Conservation (phyloP, 2,888 invertebrate species). For the Rapana venosa region DNA sequence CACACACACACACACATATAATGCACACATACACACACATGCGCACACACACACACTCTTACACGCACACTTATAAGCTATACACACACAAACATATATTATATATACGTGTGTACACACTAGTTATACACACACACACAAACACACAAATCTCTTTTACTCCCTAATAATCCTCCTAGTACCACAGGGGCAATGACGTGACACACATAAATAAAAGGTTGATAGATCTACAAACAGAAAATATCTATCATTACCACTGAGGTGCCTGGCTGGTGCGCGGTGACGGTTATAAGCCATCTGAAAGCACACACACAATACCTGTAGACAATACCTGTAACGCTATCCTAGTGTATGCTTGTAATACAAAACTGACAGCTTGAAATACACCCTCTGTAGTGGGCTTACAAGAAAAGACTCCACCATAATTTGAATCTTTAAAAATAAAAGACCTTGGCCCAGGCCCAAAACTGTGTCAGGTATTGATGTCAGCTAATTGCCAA, state of each 20-base stretch:
- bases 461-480: too few relatives aligned
- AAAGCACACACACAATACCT: background rate
- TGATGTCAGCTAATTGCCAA: too few relatives aligned
- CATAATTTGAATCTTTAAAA: too few relatives aligned
- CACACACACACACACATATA: conserved; percentile 17
- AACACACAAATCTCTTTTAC: background rate
- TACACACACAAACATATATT: background rate
- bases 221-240: background rate
- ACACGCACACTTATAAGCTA: too few relatives aligned
- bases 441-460: too few relatives aligned
- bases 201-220: background rate
- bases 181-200: background rate
- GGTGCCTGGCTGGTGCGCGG: background rate
- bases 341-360: too few relatives aligned
- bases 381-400: too few relatives aligned
- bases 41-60: background rate
- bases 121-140: background rate
- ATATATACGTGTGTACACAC: too few relatives aligned
- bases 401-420: too few relatives aligned
- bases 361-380: too few relatives aligned
- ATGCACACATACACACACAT: conserved; percentile 5
- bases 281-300: conserved; percentile 3
- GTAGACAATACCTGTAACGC: too few relatives aligned
- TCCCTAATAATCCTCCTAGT: background rate
- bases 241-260: conserved; percentile 8